Base-by-base conservation (phyloP, 2,797 vertebrate genomes). In the Strix occidentalis region DNA sequence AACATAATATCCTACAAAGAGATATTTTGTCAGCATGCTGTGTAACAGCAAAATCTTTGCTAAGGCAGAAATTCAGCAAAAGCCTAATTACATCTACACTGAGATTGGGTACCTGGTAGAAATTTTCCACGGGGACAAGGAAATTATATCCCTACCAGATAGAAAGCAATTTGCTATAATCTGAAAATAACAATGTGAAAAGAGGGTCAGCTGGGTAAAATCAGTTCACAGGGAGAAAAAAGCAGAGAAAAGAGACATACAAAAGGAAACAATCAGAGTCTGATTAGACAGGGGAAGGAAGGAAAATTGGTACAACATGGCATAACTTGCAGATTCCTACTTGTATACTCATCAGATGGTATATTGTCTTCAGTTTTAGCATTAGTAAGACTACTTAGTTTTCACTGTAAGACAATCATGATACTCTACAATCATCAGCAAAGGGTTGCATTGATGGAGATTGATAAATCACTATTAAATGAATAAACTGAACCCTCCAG, bases 101-200 rank as follows among this genome's bases (percentile, higher is more conserved):
- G 39, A 84, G 79, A 82, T 28, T 81, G 37, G 45, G 57, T 78
- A 91, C 48, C 70, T 63, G 82, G 46, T 48, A 88, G 58, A 96
- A 92, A 72, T 90, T 90, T 93, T 95, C 70, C 56, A 48, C 0
- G 2, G 79, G 66, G 79, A 84, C 58, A 72, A 66, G 28, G 69
- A 91, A 92, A 84, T 93, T 57, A 82, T 79, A 88, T 56, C 60
- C 53, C 72, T 78, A 84, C 33, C 53, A 81, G 74, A 78, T 1
- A 80, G 68, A 89, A 87, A 70, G 57, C 72, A 74, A 85, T 92
- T 92, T 88, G 74, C 87, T 93, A n/a, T 94, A 93, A 95, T 96
- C 79, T 91, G 76, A 95, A 94, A 97, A 96, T 90, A 92, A 84
- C 69, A 77, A 56, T 12, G 64, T 78, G 66, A 78, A 89, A 94